Evolutionary conservation across 1,140 invertebrate species (phyloP), one percentile per base, ranked within the genome.

Genomic region (Luehdorfia chinensis): DNA sequence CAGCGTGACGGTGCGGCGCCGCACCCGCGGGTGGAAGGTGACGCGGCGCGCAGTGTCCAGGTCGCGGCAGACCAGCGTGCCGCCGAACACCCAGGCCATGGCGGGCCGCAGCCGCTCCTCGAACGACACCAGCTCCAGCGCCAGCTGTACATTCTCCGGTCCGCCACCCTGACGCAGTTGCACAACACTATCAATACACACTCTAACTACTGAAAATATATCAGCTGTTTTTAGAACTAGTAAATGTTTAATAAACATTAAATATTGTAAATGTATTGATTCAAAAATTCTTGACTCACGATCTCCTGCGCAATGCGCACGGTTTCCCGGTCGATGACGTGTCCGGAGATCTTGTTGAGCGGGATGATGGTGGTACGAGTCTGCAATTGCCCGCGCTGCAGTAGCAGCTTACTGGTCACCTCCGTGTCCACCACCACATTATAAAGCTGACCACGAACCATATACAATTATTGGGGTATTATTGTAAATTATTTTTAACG

Each of bases 391-490:
- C 97, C 97, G 44, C 90, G 90, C 79, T 97, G 89, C 27, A 99
- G 87, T 31, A 99, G 84, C 61, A 93, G 89, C 78, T 97, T 97
- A 48, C 93, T 93, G 0, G 94, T 96, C 31, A 89, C 86, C 72
- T 98, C 96, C 27, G 91, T 93, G 69, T 98, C 95, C 5, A 98
- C 96, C 30, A 98, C 93, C 21, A 98, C 92, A 87, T 97, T 96
- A 75, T 93, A 98, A 7, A 98, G 75, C 94, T 96, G 75, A 5
- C 85, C 88, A 67, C 50, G 54, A 61, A 51, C 15, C 6, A 27
- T 27, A 8, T 27, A 3, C 23, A 27, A 27, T n/a, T n/a, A n/a
- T n/a, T n/a, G n/a, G n/a, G n/a, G n/a, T n/a, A n/a, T n/a, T n/a
- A n/a, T n/a, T n/a, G n/a, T n/a, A n/a, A n/a, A n/a, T n/a, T n/a